Conservation (phyloP, 2,113 vertebrate species). For the Pachyramphus minor region DNA sequence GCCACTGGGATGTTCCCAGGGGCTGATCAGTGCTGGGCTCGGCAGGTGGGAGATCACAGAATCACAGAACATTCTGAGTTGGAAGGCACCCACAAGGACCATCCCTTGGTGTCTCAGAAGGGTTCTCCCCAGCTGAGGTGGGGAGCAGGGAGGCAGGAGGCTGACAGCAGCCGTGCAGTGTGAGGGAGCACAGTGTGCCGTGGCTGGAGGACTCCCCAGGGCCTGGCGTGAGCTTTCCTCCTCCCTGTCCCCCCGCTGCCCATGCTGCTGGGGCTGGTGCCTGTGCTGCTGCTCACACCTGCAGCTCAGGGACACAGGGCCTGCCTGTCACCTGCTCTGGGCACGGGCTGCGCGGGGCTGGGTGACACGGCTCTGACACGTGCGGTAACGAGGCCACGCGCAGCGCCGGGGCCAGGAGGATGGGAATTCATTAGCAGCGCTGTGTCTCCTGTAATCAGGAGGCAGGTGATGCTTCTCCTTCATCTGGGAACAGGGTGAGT, state of each 20-base stretch:
- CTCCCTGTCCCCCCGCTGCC: accelerated
- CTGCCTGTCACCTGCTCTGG: neutral
- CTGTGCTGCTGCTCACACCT: neutral
- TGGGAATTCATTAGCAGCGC: neutral
- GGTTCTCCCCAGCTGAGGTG: neutral
- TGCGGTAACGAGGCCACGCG: neutral
- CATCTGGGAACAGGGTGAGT: neutral
- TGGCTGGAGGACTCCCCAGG: neutral
- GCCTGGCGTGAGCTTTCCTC: neutral
- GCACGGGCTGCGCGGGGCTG: neutral
- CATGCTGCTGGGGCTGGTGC: accelerated
- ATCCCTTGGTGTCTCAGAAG: neutral
- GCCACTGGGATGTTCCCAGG: neutral
- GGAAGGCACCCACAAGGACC: neutral
- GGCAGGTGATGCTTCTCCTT: neutral
- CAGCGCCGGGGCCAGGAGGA: neutral
- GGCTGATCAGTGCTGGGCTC: neutral
- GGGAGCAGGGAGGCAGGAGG: neutral
- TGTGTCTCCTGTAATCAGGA: neutral
- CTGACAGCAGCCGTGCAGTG: neutral
- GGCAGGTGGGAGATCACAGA: neutral
- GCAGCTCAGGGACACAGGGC: accelerated
- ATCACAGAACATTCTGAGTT: neutral
- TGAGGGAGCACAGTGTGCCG: accelerated
- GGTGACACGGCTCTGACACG: neutral